Evolutionary conservation across 2,797 vertebrate genomes (phyloP).

Genomic region (Balearica regulorum): DNA sequence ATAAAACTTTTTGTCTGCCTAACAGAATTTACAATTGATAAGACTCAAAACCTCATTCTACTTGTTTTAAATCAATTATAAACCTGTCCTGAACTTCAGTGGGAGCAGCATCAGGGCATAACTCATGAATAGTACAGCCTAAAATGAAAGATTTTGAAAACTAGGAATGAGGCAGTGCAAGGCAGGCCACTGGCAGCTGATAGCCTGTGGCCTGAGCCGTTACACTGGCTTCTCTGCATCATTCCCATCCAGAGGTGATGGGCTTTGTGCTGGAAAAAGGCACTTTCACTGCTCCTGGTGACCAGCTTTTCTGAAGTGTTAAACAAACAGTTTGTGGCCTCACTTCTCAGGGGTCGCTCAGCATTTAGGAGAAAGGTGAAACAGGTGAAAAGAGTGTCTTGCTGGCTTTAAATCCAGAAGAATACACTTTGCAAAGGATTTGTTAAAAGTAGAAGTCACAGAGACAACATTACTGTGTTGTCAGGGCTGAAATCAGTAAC

Average conservation of each 20-base stretch:
- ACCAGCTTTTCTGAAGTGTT: not conserved
- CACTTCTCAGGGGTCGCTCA: not conserved
- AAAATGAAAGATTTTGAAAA: not conserved
- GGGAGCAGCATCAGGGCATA: not conserved
- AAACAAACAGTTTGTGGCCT: not conserved
- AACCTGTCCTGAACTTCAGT: not conserved
- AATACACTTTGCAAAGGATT: not conserved
- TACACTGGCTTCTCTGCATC: fast-evolving
- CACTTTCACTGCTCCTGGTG: fast-evolving
- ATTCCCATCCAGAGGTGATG: not conserved
- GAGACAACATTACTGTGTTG: not conserved
- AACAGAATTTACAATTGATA: not conserved
- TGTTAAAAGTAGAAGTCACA: not conserved
- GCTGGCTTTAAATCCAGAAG: not conserved
- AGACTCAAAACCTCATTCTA: not conserved
- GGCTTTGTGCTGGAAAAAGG: not conserved
- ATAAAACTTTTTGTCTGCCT: not conserved
- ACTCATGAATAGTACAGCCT: not conserved
- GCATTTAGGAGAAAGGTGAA: not conserved
- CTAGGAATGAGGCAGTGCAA: not conserved
- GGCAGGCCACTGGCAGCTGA: not conserved
- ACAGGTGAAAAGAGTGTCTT: not conserved
- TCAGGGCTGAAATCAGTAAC: not conserved
- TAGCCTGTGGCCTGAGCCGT: not conserved
- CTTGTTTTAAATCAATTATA: not conserved